Evolutionary conservation across 2,888 invertebrate genomes (phyloP).

Genomic region (Ernsta delagoae): DNA sequence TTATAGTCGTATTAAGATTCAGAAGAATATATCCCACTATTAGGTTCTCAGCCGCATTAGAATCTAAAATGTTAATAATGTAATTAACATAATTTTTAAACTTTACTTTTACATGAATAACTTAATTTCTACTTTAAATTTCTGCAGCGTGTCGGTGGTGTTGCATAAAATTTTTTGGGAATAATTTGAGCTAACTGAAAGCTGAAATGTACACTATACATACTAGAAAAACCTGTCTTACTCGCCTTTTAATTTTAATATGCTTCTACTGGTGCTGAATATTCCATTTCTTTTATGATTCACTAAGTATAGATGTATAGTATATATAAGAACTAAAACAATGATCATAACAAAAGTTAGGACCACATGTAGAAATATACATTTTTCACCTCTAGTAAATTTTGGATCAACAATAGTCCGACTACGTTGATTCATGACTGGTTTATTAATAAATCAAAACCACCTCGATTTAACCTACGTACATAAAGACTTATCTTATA

Average conservation of each 20-base stretch:
- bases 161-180: no score
- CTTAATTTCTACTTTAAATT: no score
- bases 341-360: not conserved
- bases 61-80: not conserved
- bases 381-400: constrained; percentile 3
- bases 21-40: constrained; percentile 1
- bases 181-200: no score
- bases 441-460: not conserved
- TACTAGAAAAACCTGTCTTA: not conserved
- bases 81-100: no score
- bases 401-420: not conserved
- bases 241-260: not conserved
- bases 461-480: not conserved
- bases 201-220: no score
- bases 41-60: not conserved
- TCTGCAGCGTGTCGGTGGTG: no score
- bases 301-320: not conserved
- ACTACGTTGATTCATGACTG: not conserved
- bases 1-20: not conserved
- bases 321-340: not conserved
- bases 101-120: no score
- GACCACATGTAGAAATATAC: not conserved
- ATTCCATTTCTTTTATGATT: not conserved
- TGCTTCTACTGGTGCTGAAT: not conserved
- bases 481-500: no score